Evolutionary conservation across 1,140 invertebrate species (phyloP).

Genomic region (Ladona fulva): DNA sequence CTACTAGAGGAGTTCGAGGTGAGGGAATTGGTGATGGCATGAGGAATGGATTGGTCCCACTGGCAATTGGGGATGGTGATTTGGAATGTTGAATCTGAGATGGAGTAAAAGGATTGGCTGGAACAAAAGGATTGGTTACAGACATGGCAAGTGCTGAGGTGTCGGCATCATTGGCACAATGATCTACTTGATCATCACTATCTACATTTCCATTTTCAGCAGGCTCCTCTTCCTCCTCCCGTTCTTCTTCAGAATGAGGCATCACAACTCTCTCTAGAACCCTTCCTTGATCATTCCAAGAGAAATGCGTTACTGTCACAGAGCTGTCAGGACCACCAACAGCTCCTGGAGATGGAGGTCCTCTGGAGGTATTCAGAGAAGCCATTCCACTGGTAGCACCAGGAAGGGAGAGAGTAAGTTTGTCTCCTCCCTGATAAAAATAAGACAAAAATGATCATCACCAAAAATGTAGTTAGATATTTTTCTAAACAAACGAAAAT

Average conservation of each 20-base stretch:
- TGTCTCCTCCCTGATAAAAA: conserved; percentile 55
- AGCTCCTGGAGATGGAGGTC: conserved; percentile 25
- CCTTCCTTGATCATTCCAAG: conserved; percentile 39
- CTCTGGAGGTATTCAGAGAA: conserved; percentile 20
- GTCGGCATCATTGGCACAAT: conserved; percentile 1
- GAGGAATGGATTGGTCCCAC: conserved; percentile 46
- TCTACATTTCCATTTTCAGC: conserved; percentile 3
- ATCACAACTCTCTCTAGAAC: conserved; percentile 34
- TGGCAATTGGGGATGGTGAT: conserved; percentile 25
- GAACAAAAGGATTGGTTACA: conserved; percentile 22
- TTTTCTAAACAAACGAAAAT: no score
- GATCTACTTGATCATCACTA: neutral
- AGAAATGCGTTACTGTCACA: conserved; percentile 47
- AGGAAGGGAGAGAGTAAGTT: conserved; percentile 56
- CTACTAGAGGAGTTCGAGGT: conserved; percentile 31
- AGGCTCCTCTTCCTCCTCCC: conserved; percentile 12
- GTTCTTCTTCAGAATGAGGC: neutral
- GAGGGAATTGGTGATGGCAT: conserved; percentile 43
- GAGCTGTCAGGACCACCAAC: conserved; percentile 32
- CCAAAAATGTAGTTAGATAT: no score
- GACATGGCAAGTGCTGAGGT: conserved; percentile 20
- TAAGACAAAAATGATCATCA: no score
- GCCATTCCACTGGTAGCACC: conserved; percentile 30
- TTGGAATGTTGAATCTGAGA: conserved; percentile 14
- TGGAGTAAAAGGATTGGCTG: conserved; percentile 22